Conservation (phyloP, 2,797 vertebrate genomes). For the Eospalax fontanierii region DNA sequence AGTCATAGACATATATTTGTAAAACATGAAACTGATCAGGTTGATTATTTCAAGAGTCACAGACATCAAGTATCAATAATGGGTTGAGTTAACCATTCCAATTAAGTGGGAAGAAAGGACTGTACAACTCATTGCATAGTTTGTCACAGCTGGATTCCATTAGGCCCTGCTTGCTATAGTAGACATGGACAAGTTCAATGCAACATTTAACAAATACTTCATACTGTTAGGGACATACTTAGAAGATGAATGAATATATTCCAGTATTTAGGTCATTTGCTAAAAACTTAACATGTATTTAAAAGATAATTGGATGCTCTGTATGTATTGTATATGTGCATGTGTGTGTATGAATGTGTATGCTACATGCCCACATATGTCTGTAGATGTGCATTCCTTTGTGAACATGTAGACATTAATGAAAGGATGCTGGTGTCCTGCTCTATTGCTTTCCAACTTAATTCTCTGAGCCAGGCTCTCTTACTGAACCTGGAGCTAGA, state of each 20-base stretch:
- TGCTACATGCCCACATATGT: no score
- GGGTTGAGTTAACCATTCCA: neutral
- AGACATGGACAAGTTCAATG: neutral
- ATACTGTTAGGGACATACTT: neutral
- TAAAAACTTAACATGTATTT: constrained; percentile 47
- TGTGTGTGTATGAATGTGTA: no score
- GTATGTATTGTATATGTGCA: neutral
- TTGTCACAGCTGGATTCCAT: neutral
- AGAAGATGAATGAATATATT: neutral
- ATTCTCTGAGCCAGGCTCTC: neutral
- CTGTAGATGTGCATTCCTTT: no score
- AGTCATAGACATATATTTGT: neutral
- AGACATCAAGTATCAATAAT: neutral
- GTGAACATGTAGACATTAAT: neutral
- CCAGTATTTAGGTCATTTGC: neutral
- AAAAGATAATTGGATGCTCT: neutral
- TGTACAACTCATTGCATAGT: no score
- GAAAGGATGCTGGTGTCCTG: neutral
- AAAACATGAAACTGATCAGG: neutral
- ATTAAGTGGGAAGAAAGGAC: neutral
- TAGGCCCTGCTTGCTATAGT: neutral
- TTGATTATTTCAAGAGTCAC: neutral
- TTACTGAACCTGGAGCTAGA: neutral
- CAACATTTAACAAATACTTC: neutral
- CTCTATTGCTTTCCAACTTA: neutral